These are phyloP conservation scores for Eupithecia centaureata DNA, from an alignment of 2,888 invertebrate species.

Conservation along the genomic window DNA sequence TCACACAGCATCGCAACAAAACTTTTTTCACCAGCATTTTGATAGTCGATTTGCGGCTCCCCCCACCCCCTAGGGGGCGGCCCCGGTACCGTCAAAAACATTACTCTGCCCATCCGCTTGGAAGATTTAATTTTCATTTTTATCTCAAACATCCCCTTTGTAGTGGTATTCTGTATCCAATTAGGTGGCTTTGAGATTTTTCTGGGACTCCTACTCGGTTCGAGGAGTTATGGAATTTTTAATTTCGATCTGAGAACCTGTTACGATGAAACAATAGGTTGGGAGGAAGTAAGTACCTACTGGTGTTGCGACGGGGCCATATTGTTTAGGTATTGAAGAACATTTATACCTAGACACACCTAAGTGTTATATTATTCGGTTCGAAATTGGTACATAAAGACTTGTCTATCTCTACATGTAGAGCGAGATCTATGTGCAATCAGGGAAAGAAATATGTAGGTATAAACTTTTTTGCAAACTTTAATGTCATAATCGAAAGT, in stretches of 20 bases:
- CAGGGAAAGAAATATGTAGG: no score
- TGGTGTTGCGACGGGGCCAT: neutral
- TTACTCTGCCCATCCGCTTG: conserved; percentile 82
- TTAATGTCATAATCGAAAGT: no score
- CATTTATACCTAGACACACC: neutral
- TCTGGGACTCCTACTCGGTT: conserved; percentile 67
- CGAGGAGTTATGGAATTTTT: conserved; percentile 82
- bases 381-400: no score
- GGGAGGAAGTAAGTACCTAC: no score
- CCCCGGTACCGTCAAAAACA: conserved; percentile 82
- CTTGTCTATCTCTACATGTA: no score
- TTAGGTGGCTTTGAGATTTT: conserved; percentile 81
- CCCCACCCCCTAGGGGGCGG: conserved; percentile 51
- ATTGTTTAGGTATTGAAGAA: neutral
- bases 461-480: no score
- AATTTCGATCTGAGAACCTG: conserved; percentile 63
- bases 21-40: conserved; percentile 79
- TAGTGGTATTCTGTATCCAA: conserved; percentile 83
- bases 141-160: conserved; percentile 85
- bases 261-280: conserved; percentile 27
- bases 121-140: conserved; percentile 86
- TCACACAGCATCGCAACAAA: conserved; percentile 70
- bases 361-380: no score
- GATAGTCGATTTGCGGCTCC: conserved; percentile 82
- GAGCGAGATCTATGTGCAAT: no score